Percentiles rank a stretch among this genome's conserved stretches.
Evolutionary conservation across 2,113 vertebrate genomes (phyloP).

Genomic region (Microcebus lehilahytsara): DNA sequence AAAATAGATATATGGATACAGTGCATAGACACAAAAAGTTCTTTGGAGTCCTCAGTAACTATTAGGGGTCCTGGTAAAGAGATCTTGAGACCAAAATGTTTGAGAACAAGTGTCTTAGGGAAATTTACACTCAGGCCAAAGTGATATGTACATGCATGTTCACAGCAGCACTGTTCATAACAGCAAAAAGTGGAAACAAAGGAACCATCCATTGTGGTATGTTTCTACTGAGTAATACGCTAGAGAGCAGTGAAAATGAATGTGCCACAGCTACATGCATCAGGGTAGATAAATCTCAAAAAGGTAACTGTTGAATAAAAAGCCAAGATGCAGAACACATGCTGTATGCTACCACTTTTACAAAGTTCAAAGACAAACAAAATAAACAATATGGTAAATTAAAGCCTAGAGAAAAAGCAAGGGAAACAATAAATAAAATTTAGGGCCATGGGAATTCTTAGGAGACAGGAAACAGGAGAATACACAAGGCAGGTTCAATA

Average conservation of each 20-base stretch:
- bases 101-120: not conserved
- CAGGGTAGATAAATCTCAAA: not conserved
- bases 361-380: not conserved
- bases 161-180: not conserved
- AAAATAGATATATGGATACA: not conserved
- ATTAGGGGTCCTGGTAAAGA: not conserved
- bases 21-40: not conserved
- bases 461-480: not conserved
- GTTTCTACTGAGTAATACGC: not conserved
- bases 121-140: not conserved
- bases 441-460: not conserved
- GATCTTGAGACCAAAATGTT: not conserved
- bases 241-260: not conserved
- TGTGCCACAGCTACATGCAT: not conserved
- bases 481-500: fast-evolving
- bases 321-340: not conserved
- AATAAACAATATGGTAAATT: not conserved
- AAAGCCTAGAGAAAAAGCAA: not conserved
- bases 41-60: not conserved
- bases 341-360: not conserved
- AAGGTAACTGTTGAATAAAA: not conserved
- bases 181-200: not conserved
- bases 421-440: not conserved
- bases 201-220: fast-evolving
- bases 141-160: not conserved